Conservation (phyloP, 1,140 invertebrate genomes). For the Phenacoccus solenopsis region DNA sequence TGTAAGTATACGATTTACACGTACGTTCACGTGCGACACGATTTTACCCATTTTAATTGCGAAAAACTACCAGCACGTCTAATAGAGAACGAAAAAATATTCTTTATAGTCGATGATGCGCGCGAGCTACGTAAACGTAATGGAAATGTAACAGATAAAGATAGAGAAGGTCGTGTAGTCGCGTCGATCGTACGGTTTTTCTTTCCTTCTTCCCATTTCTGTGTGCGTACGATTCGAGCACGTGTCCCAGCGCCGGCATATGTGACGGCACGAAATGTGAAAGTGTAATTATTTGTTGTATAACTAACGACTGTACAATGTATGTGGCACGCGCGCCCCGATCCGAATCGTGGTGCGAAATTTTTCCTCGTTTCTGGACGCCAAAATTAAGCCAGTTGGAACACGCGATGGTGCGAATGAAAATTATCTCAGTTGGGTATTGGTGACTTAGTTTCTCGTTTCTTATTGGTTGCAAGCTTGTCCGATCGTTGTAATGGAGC, state of each 20-base stretch:
- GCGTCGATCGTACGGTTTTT: neutral
- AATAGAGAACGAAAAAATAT: neutral
- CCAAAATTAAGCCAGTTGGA: too few relatives aligned
- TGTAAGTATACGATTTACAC: neutral
- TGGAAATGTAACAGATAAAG: too few relatives aligned
- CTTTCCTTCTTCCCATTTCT: neutral
- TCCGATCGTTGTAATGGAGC: too few relatives aligned
- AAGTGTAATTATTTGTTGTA: constrained; percentile 3
- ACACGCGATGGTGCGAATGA: too few relatives aligned
- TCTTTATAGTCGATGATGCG: neutral
- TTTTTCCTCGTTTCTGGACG: too few relatives aligned
- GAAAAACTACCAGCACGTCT: neutral
- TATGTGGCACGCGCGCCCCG: neutral
- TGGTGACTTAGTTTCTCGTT: too few relatives aligned
- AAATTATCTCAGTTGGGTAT: too few relatives aligned
- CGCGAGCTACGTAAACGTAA: neutral
- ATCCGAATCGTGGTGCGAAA: too few relatives aligned
- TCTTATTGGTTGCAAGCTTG: too few relatives aligned
- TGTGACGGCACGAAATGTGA: constrained; percentile 1
- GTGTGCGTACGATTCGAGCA: neutral
- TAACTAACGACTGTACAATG: neutral
- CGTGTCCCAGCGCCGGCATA: neutral
- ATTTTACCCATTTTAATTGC: neutral
- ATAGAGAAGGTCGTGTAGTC: neutral
- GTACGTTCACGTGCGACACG: neutral